These are phyloP conservation scores for Crambe crambe DNA, from an alignment of 37 sponge, comb jelly and placozoan genomes.

Conservation along the genomic window DNA sequence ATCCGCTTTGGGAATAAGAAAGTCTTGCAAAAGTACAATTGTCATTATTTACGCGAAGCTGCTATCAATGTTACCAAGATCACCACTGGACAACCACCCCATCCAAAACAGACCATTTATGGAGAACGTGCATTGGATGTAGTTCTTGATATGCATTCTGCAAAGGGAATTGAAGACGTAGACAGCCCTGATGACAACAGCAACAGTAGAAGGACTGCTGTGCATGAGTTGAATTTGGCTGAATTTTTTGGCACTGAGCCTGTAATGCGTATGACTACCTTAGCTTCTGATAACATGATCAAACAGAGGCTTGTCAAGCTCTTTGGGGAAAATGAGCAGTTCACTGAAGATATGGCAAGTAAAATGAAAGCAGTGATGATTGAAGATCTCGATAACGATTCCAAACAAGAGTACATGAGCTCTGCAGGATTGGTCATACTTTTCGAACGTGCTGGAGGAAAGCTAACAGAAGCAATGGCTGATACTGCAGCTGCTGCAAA, in stretches of 20 bases:
- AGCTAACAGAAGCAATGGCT: conserved; percentile 59
- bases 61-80: conserved; percentile 72
- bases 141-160: conserved; percentile 61
- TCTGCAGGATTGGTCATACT: conserved; percentile 57
- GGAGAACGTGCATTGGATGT: conserved; percentile 77
- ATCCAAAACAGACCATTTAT: conserved; percentile 79
- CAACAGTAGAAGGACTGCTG: too few species aligned
- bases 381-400: too few species aligned
- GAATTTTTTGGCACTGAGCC: conserved; percentile 80
- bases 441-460: conserved; percentile 82
- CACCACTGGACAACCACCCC: conserved; percentile 64
- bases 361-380: too few species aligned
- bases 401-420: conserved; percentile 90
- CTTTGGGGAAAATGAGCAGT: too few species aligned
- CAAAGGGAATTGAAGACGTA: conserved; percentile 64
- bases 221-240: conserved; percentile 81
- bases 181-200: too few species aligned
- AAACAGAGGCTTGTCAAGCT: too few species aligned
- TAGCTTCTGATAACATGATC: conserved; percentile 77
- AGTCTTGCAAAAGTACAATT: conserved; percentile 71
- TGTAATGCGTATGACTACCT: too few species aligned
- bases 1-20: conserved; percentile 79
- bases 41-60: conserved; percentile 65
- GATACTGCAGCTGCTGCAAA: conserved; percentile 30
- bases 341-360: too few species aligned